Percentiles rank a stretch among this genome's conserved stretches.
Evolutionary conservation across 2,113 vertebrate species (phyloP).

Genomic region (Isurus oxyrinchus): DNA sequence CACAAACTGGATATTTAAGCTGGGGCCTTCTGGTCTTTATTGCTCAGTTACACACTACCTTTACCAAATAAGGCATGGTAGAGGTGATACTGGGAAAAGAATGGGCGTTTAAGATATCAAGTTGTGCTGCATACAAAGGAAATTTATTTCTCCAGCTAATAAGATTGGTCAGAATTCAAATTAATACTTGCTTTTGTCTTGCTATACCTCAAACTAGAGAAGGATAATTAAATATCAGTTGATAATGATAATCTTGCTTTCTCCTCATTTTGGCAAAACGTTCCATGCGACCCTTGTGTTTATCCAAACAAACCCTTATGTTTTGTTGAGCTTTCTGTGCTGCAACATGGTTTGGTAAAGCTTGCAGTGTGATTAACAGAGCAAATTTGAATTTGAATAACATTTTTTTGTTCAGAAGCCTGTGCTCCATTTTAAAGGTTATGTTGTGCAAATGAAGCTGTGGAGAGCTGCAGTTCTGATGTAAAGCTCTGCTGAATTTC

Average conservation of each 20-base stretch:
- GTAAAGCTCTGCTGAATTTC: background rate
- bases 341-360: background rate
- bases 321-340: background rate
- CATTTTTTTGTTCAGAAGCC: conserved; percentile 11
- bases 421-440: conserved; percentile 18
- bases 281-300: background rate
- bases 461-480: conserved; percentile 2
- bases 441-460: conserved; percentile 1
- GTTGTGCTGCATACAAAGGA: background rate
- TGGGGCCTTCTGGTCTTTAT: background rate
- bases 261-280: background rate
- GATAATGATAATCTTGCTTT: background rate
- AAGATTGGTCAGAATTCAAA: background rate
- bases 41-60: background rate
- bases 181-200: background rate
- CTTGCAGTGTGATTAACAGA: background rate
- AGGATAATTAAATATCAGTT: background rate
- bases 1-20: background rate
- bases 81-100: background rate
- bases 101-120: background rate
- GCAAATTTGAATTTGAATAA: conserved; percentile 18
- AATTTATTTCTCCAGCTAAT: background rate
- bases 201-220: background rate
- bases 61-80: background rate
- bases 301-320: background rate